phyloP scores from a whole-genome alignment of 2,797 vertebrate species.

The Falco cherrug region DNA sequence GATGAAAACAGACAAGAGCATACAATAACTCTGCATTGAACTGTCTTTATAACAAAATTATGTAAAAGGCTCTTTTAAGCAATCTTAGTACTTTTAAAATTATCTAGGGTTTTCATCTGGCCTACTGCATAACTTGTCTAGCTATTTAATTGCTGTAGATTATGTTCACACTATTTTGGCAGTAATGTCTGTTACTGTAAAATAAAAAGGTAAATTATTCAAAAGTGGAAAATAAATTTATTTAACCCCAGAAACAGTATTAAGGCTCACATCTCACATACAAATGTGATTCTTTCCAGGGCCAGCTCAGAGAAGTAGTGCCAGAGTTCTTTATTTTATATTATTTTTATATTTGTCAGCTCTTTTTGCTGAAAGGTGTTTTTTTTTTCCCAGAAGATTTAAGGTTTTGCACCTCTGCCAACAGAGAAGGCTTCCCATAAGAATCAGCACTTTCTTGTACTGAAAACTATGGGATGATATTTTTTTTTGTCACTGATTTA shows the following conservation, averaged over 20 bases:
- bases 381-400: neutral
- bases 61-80: neutral
- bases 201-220: slow-evolving; percentile 29
- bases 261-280: slow-evolving; percentile 3
- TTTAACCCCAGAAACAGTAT: slow-evolving; percentile 16
- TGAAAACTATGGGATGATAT: neutral
- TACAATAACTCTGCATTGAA: neutral
- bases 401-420: neutral
- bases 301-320: neutral
- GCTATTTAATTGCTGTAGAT: slow-evolving; percentile 9
- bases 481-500: neutral
- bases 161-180: neutral
- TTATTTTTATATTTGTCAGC: no score
- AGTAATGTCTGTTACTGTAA: neutral
- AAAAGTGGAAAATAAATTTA: slow-evolving; percentile 11
- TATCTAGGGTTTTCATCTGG: neutral
- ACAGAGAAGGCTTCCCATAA: neutral
- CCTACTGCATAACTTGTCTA: neutral
- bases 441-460: neutral
- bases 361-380: neutral
- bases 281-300: neutral
- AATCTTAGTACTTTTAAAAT: neutral
- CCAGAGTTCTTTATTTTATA: neutral
- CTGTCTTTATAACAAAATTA: neutral
- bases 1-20: neutral